Evolutionary conservation across 2,113 vertebrate genomes (phyloP), one percentile per base, ranked within the genome.

Genomic region (Proteles cristata): DNA sequence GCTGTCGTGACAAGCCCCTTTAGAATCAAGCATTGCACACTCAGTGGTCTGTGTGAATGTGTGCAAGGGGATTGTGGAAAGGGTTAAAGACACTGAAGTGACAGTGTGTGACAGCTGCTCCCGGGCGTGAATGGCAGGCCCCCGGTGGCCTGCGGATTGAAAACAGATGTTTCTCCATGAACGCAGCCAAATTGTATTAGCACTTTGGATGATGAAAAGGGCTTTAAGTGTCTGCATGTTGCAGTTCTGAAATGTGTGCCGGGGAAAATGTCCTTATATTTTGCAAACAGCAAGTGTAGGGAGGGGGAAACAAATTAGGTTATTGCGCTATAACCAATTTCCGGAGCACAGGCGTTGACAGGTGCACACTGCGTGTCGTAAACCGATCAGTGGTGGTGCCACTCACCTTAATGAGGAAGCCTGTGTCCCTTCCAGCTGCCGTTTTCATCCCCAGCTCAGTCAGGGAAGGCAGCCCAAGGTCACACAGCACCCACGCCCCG

Each of bases 161-260:
- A 94, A 95, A 88, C 95, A 96, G 96, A 94, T 97, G 96, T 96
- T 92, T 87, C 63, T 73, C 74, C 69, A 28, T 33, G 91, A 96
- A 35, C 55, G 1, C 48, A 87, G 96, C 93, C 93, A 83, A 74
- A 95, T 58, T 58, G 90, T 83, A 35, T 92, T 88, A 95, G 93
- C 80, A 66, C 88, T 98, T 81, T 19, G 39, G 88, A 82, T 92
- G 96, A 95, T 88, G 93, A 86, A 94, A 83, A 66, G 88, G 83
- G 63, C 74, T 9, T 84, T 65, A 89, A 91, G 79, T 55, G 73
- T 74, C 79, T 77, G 61, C 39, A 23, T 77, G 83, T 71, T 77
- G 39, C 87, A 7, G 48, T 61, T 96, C 87, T 63, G 83, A 95
- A 73, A 73, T 5, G n/a, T 63, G 86, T 77, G 55, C 55, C 0